phyloP scores from a whole-genome alignment of 2,888 invertebrate genomes.

The Melinaea marsaeus region DNA sequence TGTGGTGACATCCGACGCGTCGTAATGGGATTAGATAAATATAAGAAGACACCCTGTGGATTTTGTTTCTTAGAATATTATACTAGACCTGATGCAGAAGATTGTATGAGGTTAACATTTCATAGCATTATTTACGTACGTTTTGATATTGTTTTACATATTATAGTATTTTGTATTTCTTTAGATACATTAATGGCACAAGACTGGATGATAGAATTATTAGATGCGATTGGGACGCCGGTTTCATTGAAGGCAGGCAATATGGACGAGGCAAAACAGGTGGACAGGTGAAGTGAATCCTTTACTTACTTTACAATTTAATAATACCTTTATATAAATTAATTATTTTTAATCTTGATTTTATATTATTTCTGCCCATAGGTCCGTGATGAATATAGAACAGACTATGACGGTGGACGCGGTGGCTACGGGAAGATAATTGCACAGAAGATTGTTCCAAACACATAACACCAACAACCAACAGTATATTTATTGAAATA shows the following conservation, averaged over 20 bases:
- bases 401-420: slow-evolving; percentile 96
- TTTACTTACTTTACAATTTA: no score
- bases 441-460: slow-evolving; percentile 86
- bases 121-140: slow-evolving; percentile 26
- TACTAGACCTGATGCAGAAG: slow-evolving; percentile 83
- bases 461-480: slow-evolving; percentile 73
- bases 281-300: slow-evolving; percentile 85
- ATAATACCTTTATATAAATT: no score
- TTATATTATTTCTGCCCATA: slow-evolving; percentile 43
- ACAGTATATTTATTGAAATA: slow-evolving; percentile 27
- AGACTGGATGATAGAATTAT: slow-evolving; percentile 97
- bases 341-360: no score
- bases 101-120: slow-evolving; percentile 84
- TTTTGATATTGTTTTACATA: slow-evolving; percentile 2
- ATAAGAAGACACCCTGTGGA: slow-evolving; percentile 98
- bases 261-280: slow-evolving; percentile 99
- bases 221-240: slow-evolving; percentile 99
- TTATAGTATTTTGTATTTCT: slow-evolving; percentile 10
- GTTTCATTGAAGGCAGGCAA: slow-evolving; percentile 98
- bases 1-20: slow-evolving; percentile 97
- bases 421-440: slow-evolving; percentile 98
- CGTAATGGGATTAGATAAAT: slow-evolving; percentile 98
- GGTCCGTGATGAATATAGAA: slow-evolving; percentile 98
- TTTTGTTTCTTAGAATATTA: slow-evolving; percentile 99
- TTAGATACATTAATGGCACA: slow-evolving; percentile 95